Evolutionary conservation across 2,113 vertebrate genomes (phyloP).

Genomic region (Setophaga kirtlandii): DNA sequence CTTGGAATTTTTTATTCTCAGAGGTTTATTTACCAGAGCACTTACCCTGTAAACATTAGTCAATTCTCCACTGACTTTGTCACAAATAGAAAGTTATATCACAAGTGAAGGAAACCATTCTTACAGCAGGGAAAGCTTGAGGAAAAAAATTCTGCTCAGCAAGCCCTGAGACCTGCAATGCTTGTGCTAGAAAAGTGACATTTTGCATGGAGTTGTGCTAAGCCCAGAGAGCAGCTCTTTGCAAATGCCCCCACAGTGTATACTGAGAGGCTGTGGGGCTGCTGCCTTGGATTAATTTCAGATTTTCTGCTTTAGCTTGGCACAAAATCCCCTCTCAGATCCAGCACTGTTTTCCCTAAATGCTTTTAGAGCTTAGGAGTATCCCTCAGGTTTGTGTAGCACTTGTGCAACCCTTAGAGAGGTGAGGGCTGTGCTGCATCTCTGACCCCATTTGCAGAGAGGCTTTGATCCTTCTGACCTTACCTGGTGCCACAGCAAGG

Average conservation of each 20-base stretch:
- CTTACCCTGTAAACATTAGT: neutral
- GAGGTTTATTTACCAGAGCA: neutral
- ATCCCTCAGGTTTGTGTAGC: neutral
- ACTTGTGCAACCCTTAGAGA: neutral
- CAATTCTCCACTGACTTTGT: neutral
- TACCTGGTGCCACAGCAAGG: neutral
- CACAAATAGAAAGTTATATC: neutral
- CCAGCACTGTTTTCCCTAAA: neutral
- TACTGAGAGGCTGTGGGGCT: neutral
- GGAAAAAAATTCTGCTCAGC: neutral
- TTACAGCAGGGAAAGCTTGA: neutral
- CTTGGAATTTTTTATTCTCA: neutral
- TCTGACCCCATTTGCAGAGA: neutral
- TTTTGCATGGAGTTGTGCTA: neutral
- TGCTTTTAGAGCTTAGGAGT: accelerated
- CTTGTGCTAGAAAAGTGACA: neutral
- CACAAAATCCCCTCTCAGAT: neutral
- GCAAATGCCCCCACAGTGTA: neutral
- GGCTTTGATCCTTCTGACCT: neutral
- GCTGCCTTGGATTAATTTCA: neutral
- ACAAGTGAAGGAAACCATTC: neutral
- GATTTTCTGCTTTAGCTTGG: neutral
- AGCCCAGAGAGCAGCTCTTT: neutral
- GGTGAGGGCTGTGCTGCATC: neutral
- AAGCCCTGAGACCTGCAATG: neutral